Base-by-base conservation (phyloP, 2,113 vertebrate species). In the Ochotona curzoniae region DNA sequence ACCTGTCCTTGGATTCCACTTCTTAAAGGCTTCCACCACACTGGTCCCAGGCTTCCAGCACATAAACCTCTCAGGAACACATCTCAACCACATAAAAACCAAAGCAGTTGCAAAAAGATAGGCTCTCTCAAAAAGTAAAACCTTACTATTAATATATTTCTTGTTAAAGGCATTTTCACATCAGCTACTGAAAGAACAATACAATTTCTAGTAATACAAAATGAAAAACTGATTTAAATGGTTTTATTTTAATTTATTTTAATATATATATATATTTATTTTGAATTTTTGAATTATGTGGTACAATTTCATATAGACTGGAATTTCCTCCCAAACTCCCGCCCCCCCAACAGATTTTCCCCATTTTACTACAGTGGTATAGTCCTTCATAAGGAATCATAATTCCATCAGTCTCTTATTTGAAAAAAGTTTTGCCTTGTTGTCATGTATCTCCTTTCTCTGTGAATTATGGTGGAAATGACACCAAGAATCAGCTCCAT, bases 401-500 rank as follows among this genome's bases (percentile, higher is more conserved):
- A 44, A 44, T 44, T 44, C 38, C 38, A 44, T 44, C 38, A 44
- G 38, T 44, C 38, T 6, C 38, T 6, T 44, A 44, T 44, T 44
- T 44, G 3, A 44, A 88, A 82, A 57, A n/a, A 25, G 49, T 2
- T 9, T 28, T 1, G 5, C 49, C 54, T 15, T 63, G 8, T 12
- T 64, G n/a, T 83, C 51, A 26, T 26, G 38, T 47, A 12, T 25
- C 44, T 69, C 54, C 30, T 30, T 74, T 57, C 71, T 15, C 75
- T 28, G n/a, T n/a, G 73, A 47, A 66, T n/a, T 7, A 0, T 17
- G 32, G 38, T 28, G 23, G 35, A 51, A 86, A 38, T 7, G 8
- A 12, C 30, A 20, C 9, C 4, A 1, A 0, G 44, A 28, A 44
- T 2, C 32, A 44, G 32, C 51, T 61, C n/a, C 2, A 1, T 20